A percentile compares a stretch with the other conserved stretches of the same genome.
phyloP scores from a whole-genome alignment of 23 tunicate genomes.

The Diplosoma virens region DNA sequence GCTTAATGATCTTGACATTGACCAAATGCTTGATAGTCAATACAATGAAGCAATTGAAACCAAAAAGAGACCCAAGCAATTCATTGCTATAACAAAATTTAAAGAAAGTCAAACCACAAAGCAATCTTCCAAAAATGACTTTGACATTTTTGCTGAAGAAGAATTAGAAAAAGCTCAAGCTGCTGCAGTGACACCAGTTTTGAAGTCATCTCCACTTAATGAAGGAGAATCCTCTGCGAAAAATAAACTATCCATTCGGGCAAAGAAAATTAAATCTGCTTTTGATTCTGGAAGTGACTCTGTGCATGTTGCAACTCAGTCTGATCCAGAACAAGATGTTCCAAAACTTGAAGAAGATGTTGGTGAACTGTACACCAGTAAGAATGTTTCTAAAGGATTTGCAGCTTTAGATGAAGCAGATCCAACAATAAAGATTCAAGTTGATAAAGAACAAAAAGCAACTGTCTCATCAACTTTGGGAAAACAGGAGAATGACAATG shows the following conservation, averaged over 20 bases:
- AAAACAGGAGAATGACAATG: background rate
- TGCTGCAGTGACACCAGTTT: conserved; percentile 1
- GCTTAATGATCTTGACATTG: conserved; percentile 14
- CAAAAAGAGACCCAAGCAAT: background rate
- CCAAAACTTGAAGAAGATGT: too few species aligned
- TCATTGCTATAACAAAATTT: background rate
- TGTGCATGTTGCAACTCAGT: too few species aligned
- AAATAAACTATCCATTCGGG: too few species aligned
- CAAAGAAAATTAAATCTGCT: conserved; percentile 33
- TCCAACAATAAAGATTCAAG: too few species aligned
- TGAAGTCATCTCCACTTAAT: too few species aligned
- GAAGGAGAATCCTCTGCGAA: too few species aligned
- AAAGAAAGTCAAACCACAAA: background rate
- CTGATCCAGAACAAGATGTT: background rate
- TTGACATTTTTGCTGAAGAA: conserved; percentile 61
- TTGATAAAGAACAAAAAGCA: too few species aligned
- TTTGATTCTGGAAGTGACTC: conserved; percentile 13
- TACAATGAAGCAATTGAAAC: conserved; percentile 2
- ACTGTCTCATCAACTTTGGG: too few species aligned
- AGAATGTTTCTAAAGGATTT: too few species aligned
- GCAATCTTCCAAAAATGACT: background rate
- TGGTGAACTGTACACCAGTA: too few species aligned
- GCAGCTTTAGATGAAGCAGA: too few species aligned
- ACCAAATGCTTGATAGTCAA: conserved; percentile 19
- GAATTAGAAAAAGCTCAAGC: conserved; percentile 37